Base-by-base conservation (phyloP, 2,888 invertebrate species). In the Oxystoma pomonae region DNA sequence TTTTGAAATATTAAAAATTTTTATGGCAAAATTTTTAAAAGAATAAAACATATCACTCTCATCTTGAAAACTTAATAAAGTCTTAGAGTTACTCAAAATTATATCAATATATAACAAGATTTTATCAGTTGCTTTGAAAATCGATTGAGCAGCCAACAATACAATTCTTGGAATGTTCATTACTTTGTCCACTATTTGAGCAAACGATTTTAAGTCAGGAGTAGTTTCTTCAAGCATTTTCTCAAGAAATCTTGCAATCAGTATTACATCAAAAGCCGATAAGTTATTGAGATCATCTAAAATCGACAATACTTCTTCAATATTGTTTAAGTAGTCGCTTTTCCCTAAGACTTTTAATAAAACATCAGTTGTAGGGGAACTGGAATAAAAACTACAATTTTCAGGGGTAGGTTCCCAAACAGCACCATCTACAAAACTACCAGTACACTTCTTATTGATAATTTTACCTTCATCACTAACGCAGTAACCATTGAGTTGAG, bases 341-440 rank as follows among this genome's bases (percentile, higher is more conserved):
- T 35, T 12, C 3, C 3, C 12, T 7, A 35, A 7, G 5, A 59
- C 20, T 2, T 53, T 19, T 16, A 56, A 35, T 1, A 68, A 22
- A 1, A 50, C 19, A 9, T 61, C 35, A n/a, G 68, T 65, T 17
- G 58, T 1, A 20, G 12, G 9, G 7, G 67, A 64, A 1, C 5
- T n/a, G 1, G 64, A 9, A 53, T 63, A 68, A 61, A 66, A 67
- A 17, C 52, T 57, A 58, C 73, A 73, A 16, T 50, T 35, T 20
- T 62, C 62, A 2, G 62, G 59, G 9, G 83, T 72, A 1, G 74
- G 65, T 56, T 81, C 80, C 87, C 87, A 88, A 56, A 71, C 70
- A 50, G 83, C 84, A 16, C 87, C 88, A 16, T 79, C 70, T 3
- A 84, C 73, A 71, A 85, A 87, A 58, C 85, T 81, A 1, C 87